Conservation (phyloP, 2,797 vertebrate genomes). For the Brachyalestes nurse region DNA sequence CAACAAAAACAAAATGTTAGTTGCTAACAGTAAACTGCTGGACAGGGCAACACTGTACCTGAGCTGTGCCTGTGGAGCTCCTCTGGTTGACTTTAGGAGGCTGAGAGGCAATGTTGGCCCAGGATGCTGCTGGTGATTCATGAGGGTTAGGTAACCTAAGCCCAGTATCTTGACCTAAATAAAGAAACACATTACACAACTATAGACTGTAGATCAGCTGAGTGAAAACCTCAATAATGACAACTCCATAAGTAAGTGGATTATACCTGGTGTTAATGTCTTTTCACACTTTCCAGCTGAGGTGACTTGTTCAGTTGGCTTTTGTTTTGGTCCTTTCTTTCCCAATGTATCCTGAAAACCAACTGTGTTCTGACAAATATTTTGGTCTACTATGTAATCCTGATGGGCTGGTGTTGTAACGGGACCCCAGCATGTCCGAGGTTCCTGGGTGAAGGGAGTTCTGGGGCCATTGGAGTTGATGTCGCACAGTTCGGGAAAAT, state of each 20-base stretch:
- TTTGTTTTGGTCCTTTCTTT: conserved; percentile 51
- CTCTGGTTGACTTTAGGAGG: conserved; percentile 73
- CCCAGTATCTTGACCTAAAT: conserved; percentile 30
- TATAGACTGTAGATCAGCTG: neutral
- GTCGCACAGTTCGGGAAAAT: conserved; percentile 82
- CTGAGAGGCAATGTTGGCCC: conserved; percentile 86
- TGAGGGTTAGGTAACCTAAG: conserved; percentile 27
- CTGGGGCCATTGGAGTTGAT: conserved; percentile 49
- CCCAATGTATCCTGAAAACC: conserved; percentile 32
- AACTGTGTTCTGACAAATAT: conserved; percentile 7
- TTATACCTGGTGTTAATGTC: conserved; percentile 59
- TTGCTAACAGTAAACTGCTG: neutral
- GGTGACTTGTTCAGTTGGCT: conserved; percentile 30
- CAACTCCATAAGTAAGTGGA: neutral
- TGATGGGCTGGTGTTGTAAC: conserved; percentile 16
- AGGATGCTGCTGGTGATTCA: conserved; percentile 68
- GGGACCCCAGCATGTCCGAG: conserved; percentile 64
- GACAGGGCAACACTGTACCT: conserved; percentile 60
- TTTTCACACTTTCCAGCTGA: conserved; percentile 33
- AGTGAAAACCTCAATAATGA: neutral
- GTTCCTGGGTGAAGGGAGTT: conserved; percentile 47
- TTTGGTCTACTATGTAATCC: conserved; percentile 26
- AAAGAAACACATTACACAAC: conserved; percentile 2
- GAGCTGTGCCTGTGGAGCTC: conserved; percentile 58
- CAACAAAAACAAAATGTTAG: no score